phyloP scores from a whole-genome alignment of 2,888 invertebrate genomes.

The Melanargia galathea region DNA sequence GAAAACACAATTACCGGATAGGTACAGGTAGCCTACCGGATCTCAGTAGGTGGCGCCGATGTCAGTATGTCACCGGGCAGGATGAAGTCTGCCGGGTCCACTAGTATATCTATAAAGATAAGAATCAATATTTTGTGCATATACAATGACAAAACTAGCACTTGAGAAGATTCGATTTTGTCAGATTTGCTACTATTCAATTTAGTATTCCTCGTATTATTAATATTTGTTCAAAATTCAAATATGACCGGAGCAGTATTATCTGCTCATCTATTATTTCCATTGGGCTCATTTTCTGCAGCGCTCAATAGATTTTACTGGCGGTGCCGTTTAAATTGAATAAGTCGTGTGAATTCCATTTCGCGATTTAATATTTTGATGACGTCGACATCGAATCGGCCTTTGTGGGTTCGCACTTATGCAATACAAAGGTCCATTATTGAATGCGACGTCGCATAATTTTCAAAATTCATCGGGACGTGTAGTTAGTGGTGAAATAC shows the following conservation, averaged over 20 bases:
- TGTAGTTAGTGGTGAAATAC: not conserved
- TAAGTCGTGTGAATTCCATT: conserved; percentile 35
- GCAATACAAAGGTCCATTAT: conserved; percentile 21
- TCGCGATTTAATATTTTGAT: conserved; percentile 34
- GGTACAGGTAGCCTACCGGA: too few species aligned
- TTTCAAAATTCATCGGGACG: not conserved
- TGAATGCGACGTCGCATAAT: conserved; percentile 9
- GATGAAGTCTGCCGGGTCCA: too few species aligned
- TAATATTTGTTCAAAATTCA: conserved; percentile 29
- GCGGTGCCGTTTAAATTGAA: conserved; percentile 36
- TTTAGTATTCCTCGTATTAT: conserved; percentile 13
- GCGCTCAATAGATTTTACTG: conserved; percentile 36
- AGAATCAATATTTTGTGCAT: too few species aligned
- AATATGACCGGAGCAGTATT: conserved; percentile 21
- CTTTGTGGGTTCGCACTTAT: conserved; percentile 11
- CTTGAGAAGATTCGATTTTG: too few species aligned
- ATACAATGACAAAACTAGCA: too few species aligned
- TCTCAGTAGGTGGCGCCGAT: too few species aligned
- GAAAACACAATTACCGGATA: too few species aligned
- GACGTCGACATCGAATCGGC: conserved; percentile 21
- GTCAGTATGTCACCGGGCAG: too few species aligned
- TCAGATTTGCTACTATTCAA: too few species aligned
- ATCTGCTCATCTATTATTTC: conserved; percentile 35
- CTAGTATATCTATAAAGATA: too few species aligned
- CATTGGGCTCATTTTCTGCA: conserved; percentile 32